phyloP scores from a whole-genome alignment of 2,888 invertebrate species.

The Agonopterix arenella region DNA sequence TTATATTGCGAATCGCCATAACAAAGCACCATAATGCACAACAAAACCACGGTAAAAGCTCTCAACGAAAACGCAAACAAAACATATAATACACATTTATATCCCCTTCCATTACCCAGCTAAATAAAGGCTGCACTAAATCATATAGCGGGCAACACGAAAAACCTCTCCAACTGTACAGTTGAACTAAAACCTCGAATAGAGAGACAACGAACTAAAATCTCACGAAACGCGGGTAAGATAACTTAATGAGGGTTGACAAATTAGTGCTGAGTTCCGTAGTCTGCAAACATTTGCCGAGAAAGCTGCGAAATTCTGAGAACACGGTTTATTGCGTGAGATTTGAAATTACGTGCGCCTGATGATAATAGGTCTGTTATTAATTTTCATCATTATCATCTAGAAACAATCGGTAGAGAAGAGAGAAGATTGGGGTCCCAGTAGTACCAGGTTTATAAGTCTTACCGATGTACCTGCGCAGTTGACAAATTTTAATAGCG shows the following conservation, averaged over 20 bases:
- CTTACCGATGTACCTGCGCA: too few relatives aligned
- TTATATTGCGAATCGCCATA: too few relatives aligned
- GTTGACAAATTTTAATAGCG: too few relatives aligned
- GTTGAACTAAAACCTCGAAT: constrained; percentile 9
- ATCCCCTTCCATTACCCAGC: constrained; percentile 10
- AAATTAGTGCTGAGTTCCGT: constrained; percentile 51
- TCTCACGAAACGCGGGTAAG: constrained; percentile 40
- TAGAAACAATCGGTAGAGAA: neutral
- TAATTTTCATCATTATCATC: neutral
- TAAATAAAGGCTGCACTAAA: constrained; percentile 21
- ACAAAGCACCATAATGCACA: too few relatives aligned
- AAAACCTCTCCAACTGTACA: constrained; percentile 33
- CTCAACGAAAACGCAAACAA: constrained; percentile 1
- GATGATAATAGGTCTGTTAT: neutral
- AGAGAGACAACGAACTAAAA: constrained; percentile 37
- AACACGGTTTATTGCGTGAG: neutral
- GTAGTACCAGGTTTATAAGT: too few relatives aligned
- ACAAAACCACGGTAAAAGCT: neutral
- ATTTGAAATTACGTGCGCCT: too few relatives aligned
- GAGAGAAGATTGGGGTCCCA: too few relatives aligned
- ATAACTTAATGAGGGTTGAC: constrained; percentile 60
- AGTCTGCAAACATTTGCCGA: constrained; percentile 39
- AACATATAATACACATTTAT: constrained; percentile 15
- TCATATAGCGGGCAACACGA: constrained; percentile 32
- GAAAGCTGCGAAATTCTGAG: too few relatives aligned